Percentiles rank a stretch among this genome's conserved stretches.
These are phyloP conservation scores for Synergus umbraculus DNA, from an alignment of 2,888 invertebrate species.

Conservation along the genomic window DNA sequence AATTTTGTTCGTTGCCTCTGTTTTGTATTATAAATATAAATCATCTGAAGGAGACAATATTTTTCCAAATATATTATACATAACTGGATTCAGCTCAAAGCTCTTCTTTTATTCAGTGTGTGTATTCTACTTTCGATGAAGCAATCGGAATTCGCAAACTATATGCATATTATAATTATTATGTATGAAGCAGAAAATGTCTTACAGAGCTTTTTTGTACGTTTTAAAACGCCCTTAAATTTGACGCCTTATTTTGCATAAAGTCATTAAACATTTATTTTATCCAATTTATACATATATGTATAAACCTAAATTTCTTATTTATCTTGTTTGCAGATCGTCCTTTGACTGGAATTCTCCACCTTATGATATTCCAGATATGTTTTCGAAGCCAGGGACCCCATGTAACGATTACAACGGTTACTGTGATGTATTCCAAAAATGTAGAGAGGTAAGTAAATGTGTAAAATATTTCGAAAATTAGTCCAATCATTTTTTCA, in stretches of 20 bases:
- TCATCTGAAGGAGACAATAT: not conserved
- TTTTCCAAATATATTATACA: not conserved
- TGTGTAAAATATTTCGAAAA: not conserved
- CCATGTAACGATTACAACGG: conserved; percentile 97
- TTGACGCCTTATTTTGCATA: not conserved
- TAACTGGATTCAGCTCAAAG: not conserved
- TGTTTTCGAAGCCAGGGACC: conserved; percentile 95
- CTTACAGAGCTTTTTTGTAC: not conserved
- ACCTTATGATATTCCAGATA: conserved; percentile 94
- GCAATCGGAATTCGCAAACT: not conserved
- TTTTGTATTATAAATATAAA: conserved; percentile 6
- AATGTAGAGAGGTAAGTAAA: conserved; percentile 85
- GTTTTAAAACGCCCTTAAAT: not conserved
- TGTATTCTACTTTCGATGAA: not conserved
- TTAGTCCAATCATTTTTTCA: not conserved
- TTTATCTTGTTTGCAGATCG: conserved; percentile 79
- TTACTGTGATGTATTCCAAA: conserved; percentile 86
- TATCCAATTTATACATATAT: not conserved
- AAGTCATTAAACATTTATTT: not conserved
- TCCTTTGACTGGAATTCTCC: conserved; percentile 94
- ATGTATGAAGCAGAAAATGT: not conserved
- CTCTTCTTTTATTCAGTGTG: not conserved
- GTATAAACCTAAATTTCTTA: not conserved
- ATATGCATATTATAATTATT: not conserved
- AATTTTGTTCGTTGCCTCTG: not conserved